Conservation (phyloP, 2,113 vertebrate genomes). For the Gambusia affinis region DNA sequence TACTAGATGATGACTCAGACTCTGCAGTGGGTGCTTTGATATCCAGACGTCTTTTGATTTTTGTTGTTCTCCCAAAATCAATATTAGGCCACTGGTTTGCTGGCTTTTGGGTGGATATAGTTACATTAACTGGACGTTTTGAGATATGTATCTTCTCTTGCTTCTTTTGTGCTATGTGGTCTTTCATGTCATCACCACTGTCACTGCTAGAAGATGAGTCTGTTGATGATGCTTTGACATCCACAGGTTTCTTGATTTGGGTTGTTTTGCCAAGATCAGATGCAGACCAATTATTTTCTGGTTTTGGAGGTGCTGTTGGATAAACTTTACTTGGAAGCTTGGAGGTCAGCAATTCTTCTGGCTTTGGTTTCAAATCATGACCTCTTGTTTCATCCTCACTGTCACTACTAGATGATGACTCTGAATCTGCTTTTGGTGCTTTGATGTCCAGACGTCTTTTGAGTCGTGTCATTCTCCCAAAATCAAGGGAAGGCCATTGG, state of each 20-base stretch:
- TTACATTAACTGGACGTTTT: too few relatives aligned
- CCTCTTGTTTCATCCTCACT: too few relatives aligned
- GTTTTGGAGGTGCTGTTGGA: too few relatives aligned
- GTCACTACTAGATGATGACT: conserved; percentile 19
- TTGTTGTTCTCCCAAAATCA: background rate
- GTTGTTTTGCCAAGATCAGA: too few relatives aligned
- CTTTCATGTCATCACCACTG: conserved; percentile 11
- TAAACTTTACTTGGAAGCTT: too few relatives aligned
- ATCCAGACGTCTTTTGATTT: conserved; percentile 14
- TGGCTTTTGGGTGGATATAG: background rate
- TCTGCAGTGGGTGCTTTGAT: background rate
- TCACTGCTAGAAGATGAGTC: conserved; percentile 12
- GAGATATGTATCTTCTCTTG: background rate
- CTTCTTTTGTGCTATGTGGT: background rate
- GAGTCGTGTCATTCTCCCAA: background rate
- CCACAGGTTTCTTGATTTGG: too few relatives aligned
- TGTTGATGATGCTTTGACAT: background rate
- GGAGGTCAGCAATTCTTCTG: too few relatives aligned
- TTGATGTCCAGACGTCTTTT: background rate
- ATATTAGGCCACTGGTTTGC: background rate
- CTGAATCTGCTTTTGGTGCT: background rate
- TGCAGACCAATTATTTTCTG: too few relatives aligned
- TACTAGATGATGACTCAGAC: too few relatives aligned
- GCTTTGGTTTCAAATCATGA: too few relatives aligned
- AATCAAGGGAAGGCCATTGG: background rate